These are phyloP conservation scores for Urocolius indicus DNA, from an alignment of 2,113 vertebrate genomes.

Conservation along the genomic window DNA sequence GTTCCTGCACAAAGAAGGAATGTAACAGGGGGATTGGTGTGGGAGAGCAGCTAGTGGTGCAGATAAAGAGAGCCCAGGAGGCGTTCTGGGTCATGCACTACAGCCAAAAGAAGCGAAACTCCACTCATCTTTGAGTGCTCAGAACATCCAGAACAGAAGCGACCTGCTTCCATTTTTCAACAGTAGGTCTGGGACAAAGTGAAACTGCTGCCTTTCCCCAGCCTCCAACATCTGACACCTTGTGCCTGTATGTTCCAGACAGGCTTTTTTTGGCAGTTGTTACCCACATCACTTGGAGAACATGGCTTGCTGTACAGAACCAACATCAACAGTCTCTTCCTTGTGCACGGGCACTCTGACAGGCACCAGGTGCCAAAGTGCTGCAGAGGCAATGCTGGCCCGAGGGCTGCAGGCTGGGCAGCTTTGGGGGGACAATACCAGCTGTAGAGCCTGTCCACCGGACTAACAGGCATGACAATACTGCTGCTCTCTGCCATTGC, in stretches of 20 bases:
- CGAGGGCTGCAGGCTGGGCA: fast-evolving
- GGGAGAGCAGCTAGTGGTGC: neutral
- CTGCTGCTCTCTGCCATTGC: neutral
- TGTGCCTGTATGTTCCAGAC: neutral
- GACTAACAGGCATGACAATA: neutral
- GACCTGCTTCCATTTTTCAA: neutral
- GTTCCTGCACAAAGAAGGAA: neutral
- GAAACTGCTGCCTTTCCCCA: neutral
- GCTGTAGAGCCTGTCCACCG: neutral
- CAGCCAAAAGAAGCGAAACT: neutral
- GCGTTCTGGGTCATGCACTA: neutral
- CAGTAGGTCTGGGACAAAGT: neutral
- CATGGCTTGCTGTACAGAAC: neutral
- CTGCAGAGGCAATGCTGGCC: neutral
- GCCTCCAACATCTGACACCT: neutral
- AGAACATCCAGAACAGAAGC: neutral
- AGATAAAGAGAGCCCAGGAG: neutral
- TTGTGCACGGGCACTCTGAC: neutral
- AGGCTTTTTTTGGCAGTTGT: neutral
- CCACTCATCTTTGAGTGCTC: neutral
- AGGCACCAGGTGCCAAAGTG: fast-evolving
- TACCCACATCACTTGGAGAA: neutral
- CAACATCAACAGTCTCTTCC: neutral
- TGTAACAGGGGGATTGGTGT: neutral
- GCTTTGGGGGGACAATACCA: fast-evolving